These are phyloP conservation scores for Gobionotothen gibberifrons DNA, from an alignment of 2,797 vertebrate species.

Conservation along the genomic window DNA sequence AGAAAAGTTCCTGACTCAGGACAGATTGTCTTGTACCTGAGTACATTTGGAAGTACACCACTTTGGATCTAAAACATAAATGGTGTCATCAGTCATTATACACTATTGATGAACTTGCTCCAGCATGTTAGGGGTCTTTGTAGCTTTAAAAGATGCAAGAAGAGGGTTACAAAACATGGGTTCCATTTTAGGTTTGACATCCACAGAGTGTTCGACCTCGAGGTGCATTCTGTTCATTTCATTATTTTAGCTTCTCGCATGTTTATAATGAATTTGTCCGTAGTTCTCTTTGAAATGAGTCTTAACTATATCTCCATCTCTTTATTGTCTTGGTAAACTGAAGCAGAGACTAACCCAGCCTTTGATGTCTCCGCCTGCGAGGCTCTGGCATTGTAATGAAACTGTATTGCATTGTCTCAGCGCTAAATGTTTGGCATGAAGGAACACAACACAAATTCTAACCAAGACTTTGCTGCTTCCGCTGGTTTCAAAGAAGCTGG, in stretches of 20 bases:
- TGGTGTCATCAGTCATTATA: not conserved
- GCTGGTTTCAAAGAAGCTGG: constrained; percentile 50
- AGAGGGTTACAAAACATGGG: not conserved
- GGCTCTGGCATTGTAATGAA: constrained; percentile 61
- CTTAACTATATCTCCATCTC: constrained; percentile 39
- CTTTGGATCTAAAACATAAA: constrained; percentile 5
- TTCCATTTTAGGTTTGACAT: constrained; percentile 24
- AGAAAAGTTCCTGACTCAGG: not conserved
- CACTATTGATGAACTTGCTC: not conserved
- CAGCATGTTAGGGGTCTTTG: not conserved
- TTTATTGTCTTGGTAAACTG: constrained; percentile 19
- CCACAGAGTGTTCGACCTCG: constrained; percentile 10
- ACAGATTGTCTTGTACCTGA: constrained; percentile 7
- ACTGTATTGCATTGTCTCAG: constrained; percentile 61
- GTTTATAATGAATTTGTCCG: constrained; percentile 42
- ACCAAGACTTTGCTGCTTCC: constrained; percentile 47
- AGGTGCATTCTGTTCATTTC: constrained; percentile 30
- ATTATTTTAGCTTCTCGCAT: constrained; percentile 36
- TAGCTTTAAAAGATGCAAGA: not conserved
- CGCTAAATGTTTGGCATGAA: constrained; percentile 55
- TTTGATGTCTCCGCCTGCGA: constrained; percentile 73
- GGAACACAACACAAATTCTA: constrained; percentile 61
- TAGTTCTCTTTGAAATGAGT: constrained; percentile 60
- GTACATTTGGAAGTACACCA: not conserved
- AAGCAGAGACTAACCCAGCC: constrained; percentile 42